Evolutionary conservation across 2,113 vertebrate species (phyloP).

Genomic region (Strix uralensis): DNA sequence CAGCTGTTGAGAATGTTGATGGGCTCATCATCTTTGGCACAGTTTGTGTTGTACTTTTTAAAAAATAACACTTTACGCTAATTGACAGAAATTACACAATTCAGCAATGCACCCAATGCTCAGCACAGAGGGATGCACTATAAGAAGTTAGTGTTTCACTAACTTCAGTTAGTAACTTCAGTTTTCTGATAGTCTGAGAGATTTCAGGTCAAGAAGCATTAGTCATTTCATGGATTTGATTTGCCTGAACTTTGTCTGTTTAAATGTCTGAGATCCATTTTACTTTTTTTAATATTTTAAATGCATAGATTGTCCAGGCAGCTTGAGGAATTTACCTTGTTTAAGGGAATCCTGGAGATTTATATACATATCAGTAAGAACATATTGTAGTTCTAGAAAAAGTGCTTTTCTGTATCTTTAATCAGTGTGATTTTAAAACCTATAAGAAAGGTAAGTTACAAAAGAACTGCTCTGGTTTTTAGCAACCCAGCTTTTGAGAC

Average conservation of each 20-base stretch:
- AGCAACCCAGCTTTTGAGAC: not conserved
- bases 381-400: not conserved
- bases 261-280: not conserved
- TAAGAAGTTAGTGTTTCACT: not conserved
- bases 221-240: not conserved
- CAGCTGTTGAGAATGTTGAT: not conserved
- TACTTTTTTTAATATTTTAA: not conserved
- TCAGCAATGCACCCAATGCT: not conserved
- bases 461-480: not conserved
- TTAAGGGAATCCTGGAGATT: not conserved
- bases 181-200: not conserved
- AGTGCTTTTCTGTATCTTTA: not conserved
- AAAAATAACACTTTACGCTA: conserved; percentile 20
- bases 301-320: not conserved
- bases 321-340: not conserved
- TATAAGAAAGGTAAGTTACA: not conserved
- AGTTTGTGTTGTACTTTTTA: not conserved
- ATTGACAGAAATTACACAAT: not conserved
- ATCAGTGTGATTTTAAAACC: not conserved
- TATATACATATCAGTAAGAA: not conserved
- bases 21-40: not conserved
- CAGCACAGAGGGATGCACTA: not conserved
- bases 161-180: not conserved
- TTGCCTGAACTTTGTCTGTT: not conserved
- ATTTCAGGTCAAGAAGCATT: not conserved